A percentile compares a stretch with the other conserved stretches of the same genome.
phyloP scores from a whole-genome alignment of 2,113 vertebrate genomes.

The Morphnarchus princeps region DNA sequence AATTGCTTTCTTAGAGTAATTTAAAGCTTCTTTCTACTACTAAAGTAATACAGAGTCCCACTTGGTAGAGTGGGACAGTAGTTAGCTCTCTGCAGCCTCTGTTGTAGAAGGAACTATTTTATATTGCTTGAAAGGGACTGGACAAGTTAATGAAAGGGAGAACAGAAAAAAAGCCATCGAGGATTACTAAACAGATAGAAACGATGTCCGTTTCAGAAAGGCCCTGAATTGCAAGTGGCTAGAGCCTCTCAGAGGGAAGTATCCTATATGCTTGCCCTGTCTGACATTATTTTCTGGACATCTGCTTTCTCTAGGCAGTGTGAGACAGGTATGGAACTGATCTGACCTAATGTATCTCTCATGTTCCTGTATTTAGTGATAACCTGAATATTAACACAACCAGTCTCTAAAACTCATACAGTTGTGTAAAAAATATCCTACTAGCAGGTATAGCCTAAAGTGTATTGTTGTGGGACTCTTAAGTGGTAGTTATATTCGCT shows the following conservation, averaged over 20 bases:
- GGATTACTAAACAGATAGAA: background rate
- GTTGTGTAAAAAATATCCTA: background rate
- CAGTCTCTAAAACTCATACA: background rate
- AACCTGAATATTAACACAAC: background rate
- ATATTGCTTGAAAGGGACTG: background rate
- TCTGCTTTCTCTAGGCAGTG: background rate
- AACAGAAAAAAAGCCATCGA: accelerated
- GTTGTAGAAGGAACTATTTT: background rate
- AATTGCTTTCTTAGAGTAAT: background rate
- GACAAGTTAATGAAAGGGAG: background rate
- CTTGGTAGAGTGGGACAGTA: background rate
- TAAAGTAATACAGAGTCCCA: background rate
- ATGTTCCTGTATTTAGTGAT: background rate
- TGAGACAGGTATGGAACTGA: background rate
- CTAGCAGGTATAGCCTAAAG: background rate
- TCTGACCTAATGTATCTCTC: background rate
- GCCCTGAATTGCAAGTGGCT: background rate
- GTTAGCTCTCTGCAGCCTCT: background rate
- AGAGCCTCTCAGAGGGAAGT: background rate
- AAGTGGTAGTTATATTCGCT: background rate
- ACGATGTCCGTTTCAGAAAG: background rate
- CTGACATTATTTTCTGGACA: background rate
- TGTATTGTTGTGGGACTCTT: background rate
- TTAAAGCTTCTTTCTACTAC: background rate
- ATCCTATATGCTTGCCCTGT: background rate